Conservation (phyloP, 30 jellyfish, hydroid and myxozoan genomes). For the Hydractinia echinata region DNA sequence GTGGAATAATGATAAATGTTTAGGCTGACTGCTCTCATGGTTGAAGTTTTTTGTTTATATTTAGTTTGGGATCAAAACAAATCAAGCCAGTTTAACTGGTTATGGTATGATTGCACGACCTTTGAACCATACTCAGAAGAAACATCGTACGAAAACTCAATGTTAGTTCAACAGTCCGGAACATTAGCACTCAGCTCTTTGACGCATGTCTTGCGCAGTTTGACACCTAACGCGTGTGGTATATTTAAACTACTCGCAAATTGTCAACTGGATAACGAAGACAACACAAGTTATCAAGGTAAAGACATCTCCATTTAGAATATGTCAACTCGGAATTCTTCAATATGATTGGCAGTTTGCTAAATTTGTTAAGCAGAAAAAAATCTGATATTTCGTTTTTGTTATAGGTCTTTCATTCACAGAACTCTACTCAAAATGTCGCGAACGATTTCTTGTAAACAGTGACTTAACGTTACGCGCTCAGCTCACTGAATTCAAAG, state of each 20-base stretch:
- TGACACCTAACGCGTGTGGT: constrained; percentile 92
- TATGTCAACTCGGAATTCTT: neutral
- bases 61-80: constrained; percentile 87
- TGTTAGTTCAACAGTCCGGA: constrained; percentile 86
- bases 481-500: constrained; percentile 88
- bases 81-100: constrained; percentile 78
- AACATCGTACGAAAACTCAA: constrained; percentile 82
- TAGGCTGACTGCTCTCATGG: no score
- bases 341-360: neutral
- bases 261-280: constrained; percentile 54
- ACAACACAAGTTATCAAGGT: constrained; percentile 48
- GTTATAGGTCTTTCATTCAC: constrained; percentile 76
- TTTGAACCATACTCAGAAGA: constrained; percentile 77
- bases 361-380: neutral
- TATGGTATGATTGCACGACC: constrained; percentile 85
- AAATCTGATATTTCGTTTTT: no score
- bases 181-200: constrained; percentile 75
- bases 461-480: constrained; percentile 93
- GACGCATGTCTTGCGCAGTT: constrained; percentile 81
- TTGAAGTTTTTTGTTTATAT: neutral
- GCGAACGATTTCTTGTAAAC: constrained; percentile 86
- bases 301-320: neutral
- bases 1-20: no score
- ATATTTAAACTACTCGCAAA: constrained; percentile 58
- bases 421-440: constrained; percentile 67